These are phyloP conservation scores for Ranitomeya imitator DNA, from an alignment of 2,113 vertebrate species.

Conservation along the genomic window DNA sequence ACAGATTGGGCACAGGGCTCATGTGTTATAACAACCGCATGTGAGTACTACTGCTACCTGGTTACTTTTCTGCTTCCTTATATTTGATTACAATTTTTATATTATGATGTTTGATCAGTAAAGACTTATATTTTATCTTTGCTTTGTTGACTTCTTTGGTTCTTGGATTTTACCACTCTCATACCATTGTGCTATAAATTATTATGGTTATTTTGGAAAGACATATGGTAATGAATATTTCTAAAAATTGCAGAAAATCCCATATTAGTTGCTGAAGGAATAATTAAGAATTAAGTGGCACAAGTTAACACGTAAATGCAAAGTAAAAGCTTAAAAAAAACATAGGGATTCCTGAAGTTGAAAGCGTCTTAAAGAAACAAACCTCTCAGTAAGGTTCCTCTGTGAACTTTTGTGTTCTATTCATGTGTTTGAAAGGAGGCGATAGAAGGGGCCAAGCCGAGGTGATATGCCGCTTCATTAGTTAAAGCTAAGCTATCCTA, in stretches of 20 bases:
- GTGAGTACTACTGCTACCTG: too few relatives aligned
- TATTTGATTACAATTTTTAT: too few relatives aligned
- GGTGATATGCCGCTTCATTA: constrained; percentile 73
- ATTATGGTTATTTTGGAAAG: too few relatives aligned
- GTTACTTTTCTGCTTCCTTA: too few relatives aligned
- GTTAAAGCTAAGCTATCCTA: constrained; percentile 67
- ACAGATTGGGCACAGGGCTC: too few relatives aligned
- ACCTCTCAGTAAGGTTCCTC: constrained; percentile 67
- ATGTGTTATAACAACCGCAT: too few relatives aligned
- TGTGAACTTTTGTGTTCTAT: constrained; percentile 77
- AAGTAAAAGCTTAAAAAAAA: constrained; percentile 62
- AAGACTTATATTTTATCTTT: too few relatives aligned
- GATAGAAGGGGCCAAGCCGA: constrained; percentile 68
- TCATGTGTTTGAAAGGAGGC: constrained; percentile 69
- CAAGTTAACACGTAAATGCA: constrained; percentile 70
- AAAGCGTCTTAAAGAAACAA: constrained; percentile 69
- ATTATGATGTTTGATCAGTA: too few relatives aligned
- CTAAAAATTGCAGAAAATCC: neutral
- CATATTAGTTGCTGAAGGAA: constrained; percentile 39
- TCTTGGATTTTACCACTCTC: too few relatives aligned
- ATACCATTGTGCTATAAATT: too few relatives aligned
- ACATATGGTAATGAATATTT: too few relatives aligned
- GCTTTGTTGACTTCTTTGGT: too few relatives aligned
- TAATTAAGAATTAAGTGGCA: constrained; percentile 63
- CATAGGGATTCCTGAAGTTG: constrained; percentile 70